These are phyloP conservation scores for Alcedo atthis DNA, from an alignment of 2,797 vertebrate genomes.

Conservation along the genomic window DNA sequence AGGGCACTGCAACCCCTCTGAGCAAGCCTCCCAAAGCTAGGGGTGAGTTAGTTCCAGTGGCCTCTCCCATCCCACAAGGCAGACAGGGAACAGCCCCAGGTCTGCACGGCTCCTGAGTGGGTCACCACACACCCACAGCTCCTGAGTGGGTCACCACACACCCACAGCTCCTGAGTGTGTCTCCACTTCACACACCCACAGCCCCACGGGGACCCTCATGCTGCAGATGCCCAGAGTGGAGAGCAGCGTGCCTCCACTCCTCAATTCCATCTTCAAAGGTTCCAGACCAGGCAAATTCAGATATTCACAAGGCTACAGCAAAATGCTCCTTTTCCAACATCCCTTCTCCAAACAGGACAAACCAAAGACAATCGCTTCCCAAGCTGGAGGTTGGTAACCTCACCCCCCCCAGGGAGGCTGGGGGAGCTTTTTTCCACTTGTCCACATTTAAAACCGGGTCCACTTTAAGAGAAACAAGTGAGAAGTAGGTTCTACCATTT, in stretches of 20 bases:
- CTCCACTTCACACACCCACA: background rate
- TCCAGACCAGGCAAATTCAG: background rate
- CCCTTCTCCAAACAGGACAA: background rate
- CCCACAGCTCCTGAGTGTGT: background rate
- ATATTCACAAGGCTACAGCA: background rate
- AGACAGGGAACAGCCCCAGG: fast-evolving
- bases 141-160: fast-evolving
- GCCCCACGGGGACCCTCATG: background rate
- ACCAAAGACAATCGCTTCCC: background rate
- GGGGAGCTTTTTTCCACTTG: background rate
- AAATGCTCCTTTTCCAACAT: background rate
- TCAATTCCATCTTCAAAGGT: background rate
- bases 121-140: fast-evolving
- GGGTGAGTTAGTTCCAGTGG: background rate
- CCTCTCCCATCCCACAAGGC: background rate
- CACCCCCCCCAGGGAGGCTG: background rate
- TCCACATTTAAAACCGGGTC: background rate
- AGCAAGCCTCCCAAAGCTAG: background rate
- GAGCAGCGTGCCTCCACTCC: background rate
- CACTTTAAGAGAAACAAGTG: conserved; percentile 21
- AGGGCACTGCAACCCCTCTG: background rate
- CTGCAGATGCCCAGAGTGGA: background rate
- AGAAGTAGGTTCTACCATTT: conserved; percentile 1
- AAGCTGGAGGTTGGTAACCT: background rate
- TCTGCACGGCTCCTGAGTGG: background rate